A percentile compares a stretch with the other conserved stretches of the same genome.
Conservation (phyloP, 1,140 invertebrate species). For the Arion vulgaris region DNA sequence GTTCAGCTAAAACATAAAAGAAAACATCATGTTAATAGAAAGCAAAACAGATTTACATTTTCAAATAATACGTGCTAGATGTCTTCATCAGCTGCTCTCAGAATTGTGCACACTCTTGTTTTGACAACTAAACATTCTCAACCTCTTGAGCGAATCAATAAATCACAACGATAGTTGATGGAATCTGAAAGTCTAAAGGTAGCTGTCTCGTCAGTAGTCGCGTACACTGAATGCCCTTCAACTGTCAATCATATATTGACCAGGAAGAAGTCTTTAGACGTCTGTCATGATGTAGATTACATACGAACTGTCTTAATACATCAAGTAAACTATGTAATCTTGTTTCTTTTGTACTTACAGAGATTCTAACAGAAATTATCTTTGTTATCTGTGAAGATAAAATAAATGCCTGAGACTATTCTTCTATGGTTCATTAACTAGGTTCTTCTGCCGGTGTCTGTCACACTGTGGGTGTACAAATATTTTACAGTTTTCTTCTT, state of each 20-base stretch:
- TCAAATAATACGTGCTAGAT: not conserved
- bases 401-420: too few species aligned
- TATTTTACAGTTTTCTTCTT: too few species aligned
- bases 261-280: not conserved
- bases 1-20: not conserved
- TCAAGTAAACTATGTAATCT: too few species aligned
- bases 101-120: not conserved
- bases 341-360: too few species aligned
- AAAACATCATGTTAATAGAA: not conserved
- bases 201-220: not conserved
- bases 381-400: too few species aligned
- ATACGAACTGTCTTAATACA: too few species aligned
- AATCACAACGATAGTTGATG: not conserved
- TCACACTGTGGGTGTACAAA: too few species aligned
- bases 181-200: not conserved
- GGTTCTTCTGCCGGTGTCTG: too few species aligned
- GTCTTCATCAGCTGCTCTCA: not conserved
- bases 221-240: not conserved
- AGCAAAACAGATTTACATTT: not conserved
- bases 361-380: too few species aligned
- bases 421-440: too few species aligned
- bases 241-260: not conserved
- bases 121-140: not conserved
- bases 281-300: too few species aligned
- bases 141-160: not conserved